Evolutionary conservation across 2,888 invertebrate genomes (phyloP), one percentile per base, ranked within the genome.

Genomic region (Erebia ligea): DNA sequence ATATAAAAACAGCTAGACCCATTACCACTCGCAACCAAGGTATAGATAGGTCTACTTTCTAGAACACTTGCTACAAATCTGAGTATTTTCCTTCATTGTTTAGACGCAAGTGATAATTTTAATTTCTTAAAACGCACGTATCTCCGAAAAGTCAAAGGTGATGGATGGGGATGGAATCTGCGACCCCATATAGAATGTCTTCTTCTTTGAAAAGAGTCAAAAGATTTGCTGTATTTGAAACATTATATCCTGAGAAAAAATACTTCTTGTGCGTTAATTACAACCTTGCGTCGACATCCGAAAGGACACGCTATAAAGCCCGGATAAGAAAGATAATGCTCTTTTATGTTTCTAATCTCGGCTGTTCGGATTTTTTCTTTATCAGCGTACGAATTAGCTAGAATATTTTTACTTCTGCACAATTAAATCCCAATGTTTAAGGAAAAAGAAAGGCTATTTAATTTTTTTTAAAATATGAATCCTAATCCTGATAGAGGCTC

Each of bases 241-340:
- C 9, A 52, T 34, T 34, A n/a, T 9, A 52, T 52, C 17, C 1
- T 52, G 17, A 17, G 2, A 52, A 52, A 19, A 54, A 54, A 54
- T 61, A 42, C 11, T 61, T 19, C 40, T 13, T 61, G 17, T 42
- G 40, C 45, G 48, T 48, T 61, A 62, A 48, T 62, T 21, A 68
- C 59, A 68, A 61, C 25, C 48, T 64, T 59, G 48, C 68, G 59
- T 54, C n/a, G 68, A 65, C 68, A 65, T 64, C 56, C 21, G 17
- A 62, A 48, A 67, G 61, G 65, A 62, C 61, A 56, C 21, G 59
- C 69, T 50, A 63, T 67, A 56, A 52, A 48, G 68, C 59, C 68
- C 59, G 62, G 74, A 74, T 74, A 72, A 73, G 70, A 75, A 71
- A 75, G 75, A 72, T 74, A 75, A 75, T 74, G 64, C 67, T 63